Percentiles rank a stretch among this genome's conserved stretches.
phyloP scores from a whole-genome alignment of 2,113 vertebrate genomes.

The Morone chrysops region DNA sequence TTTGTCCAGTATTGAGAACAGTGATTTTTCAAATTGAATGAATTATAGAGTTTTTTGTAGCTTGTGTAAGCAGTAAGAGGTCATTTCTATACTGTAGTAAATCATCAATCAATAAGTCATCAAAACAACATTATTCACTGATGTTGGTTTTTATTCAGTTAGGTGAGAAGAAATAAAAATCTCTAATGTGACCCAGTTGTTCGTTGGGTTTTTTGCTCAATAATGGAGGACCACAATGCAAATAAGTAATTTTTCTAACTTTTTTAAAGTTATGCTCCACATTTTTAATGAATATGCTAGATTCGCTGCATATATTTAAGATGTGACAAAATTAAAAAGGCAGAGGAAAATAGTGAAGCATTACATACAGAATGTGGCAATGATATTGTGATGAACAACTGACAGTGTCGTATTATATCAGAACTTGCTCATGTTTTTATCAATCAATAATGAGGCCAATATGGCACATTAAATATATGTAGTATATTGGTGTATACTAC shows the following conservation, averaged over 20 bases:
- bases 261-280: too few species aligned
- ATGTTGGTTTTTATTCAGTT: slow-evolving; percentile 14
- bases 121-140: slow-evolving; percentile 16
- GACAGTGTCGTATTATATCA: not conserved
- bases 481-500: not conserved
- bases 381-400: too few species aligned
- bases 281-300: too few species aligned
- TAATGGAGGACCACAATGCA: not conserved
- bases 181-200: not conserved
- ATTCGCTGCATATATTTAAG: too few species aligned
- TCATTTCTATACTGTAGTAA: slow-evolving; percentile 69
- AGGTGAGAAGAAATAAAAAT: slow-evolving; percentile 35
- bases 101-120: too few species aligned
- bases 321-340: too few species aligned
- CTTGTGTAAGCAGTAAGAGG: slow-evolving; percentile 47
- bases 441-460: not conserved
- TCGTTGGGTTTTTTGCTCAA: not conserved
- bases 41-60: slow-evolving; percentile 47
- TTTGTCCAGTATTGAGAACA: slow-evolving; percentile 38
- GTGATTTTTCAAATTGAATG: slow-evolving; percentile 40
- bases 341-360: not conserved
- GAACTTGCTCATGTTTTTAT: not conserved
- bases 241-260: too few species aligned
- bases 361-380: too few species aligned
- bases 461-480: not conserved